Percentiles rank a stretch among this genome's conserved stretches.
Conservation (phyloP, 30 jellyfish, hydroid and myxozoan species). For the Hydractinia symbiolongicarpus region DNA sequence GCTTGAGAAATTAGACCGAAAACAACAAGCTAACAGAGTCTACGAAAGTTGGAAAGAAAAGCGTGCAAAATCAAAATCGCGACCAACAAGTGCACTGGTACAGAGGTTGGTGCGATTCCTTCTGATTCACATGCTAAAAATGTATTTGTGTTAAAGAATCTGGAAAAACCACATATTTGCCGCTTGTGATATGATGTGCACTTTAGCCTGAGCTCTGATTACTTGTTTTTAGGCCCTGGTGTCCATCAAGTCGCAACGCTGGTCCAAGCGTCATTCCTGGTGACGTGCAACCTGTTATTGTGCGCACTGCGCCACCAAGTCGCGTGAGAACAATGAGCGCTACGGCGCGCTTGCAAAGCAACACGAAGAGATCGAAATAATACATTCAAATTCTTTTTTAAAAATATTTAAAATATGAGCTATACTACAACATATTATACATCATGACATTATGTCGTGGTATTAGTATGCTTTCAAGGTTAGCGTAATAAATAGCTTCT, state of each 20-base stretch:
- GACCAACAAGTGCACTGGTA: conserved; percentile 24
- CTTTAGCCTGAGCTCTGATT: too few relatives aligned
- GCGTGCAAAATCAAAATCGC: conserved; percentile 34
- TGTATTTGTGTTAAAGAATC: not conserved
- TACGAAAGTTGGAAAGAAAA: conserved; percentile 65
- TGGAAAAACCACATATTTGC: not conserved
- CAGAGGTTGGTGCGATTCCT: conserved; percentile 42
- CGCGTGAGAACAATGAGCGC: conserved; percentile 74
- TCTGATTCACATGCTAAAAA: not conserved
- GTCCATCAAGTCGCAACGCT: conserved; percentile 64
- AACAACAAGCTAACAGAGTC: conserved; percentile 46
- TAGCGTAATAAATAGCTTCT: too few relatives aligned
- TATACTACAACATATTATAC: too few relatives aligned
- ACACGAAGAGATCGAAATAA: not conserved
- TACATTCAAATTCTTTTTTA: too few relatives aligned
- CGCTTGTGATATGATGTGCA: not conserved
- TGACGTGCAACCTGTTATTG: conserved; percentile 62
- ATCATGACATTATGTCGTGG: too few relatives aligned
- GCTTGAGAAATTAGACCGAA: conserved; percentile 56
- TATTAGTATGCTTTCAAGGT: too few relatives aligned
- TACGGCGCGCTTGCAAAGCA: conserved; percentile 8
- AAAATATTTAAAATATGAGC: too few relatives aligned
- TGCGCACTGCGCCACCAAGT: conserved; percentile 55
- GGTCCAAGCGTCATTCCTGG: conserved; percentile 46
- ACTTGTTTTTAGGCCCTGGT: conserved; percentile 67